Percentiles rank a stretch among this genome's conserved stretches.
These are phyloP conservation scores for Lindbergichthys nudifrons DNA, from an alignment of 2,797 vertebrate genomes.

Conservation along the genomic window DNA sequence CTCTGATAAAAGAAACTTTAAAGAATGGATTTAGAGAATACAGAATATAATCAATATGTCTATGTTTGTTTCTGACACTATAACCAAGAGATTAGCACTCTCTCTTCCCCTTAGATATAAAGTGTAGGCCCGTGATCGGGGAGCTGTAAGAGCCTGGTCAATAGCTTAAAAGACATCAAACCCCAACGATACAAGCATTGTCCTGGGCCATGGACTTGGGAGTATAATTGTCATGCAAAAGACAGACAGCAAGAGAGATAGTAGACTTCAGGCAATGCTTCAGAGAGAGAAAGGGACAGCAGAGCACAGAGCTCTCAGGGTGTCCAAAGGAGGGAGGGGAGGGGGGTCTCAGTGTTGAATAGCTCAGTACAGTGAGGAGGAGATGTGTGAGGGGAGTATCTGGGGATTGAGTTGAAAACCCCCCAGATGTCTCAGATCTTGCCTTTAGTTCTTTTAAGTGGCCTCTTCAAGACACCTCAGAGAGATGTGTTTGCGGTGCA, in stretches of 20 bases:
- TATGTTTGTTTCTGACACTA: not conserved
- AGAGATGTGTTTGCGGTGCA: slow-evolving; percentile 39
- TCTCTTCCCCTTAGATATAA: not conserved
- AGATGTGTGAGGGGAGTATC: slow-evolving; percentile 65
- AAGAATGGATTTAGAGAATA: no score
- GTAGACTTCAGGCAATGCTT: slow-evolving; percentile 66
- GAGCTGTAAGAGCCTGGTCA: slow-evolving; percentile 55
- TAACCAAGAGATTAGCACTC: not conserved
- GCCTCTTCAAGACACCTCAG: slow-evolving; percentile 55
- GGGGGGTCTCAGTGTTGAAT: slow-evolving; percentile 53
- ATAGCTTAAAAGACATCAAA: slow-evolving; percentile 83
- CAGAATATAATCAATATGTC: not conserved
- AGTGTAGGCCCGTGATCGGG: slow-evolving; percentile 26
- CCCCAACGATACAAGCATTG: slow-evolving; percentile 75
- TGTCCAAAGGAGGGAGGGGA: slow-evolving; percentile 42
- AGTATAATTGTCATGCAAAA: slow-evolving; percentile 86
- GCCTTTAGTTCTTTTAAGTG: slow-evolving; percentile 70
- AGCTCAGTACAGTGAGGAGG: slow-evolving; percentile 73
- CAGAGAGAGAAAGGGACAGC: slow-evolving; percentile 63
- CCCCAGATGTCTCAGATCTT: slow-evolving; percentile 78
- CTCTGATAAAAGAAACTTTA: no score
- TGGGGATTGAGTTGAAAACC: slow-evolving; percentile 66
- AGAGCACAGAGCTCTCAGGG: slow-evolving; percentile 62
- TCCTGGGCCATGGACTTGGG: slow-evolving; percentile 85
- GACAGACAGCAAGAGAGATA: slow-evolving; percentile 76